Conservation (phyloP, 2,888 invertebrate species). For the Chymomyza caudatula region DNA sequence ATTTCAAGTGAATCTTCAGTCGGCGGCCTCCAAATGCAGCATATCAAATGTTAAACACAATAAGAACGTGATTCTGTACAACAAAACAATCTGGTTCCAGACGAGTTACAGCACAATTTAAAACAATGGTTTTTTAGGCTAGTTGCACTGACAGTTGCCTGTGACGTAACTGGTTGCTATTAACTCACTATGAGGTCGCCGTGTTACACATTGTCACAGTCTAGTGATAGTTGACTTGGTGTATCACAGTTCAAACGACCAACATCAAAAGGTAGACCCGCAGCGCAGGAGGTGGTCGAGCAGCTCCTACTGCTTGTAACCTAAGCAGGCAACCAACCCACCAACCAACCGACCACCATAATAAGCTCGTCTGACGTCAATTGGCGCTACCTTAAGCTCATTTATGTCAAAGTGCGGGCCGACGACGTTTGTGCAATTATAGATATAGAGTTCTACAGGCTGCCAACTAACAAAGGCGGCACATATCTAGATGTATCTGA, state of each 20-base stretch:
- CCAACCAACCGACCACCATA: neutral
- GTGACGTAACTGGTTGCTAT: slow-evolving; percentile 17
- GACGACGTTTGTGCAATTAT: neutral
- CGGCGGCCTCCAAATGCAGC: slow-evolving; percentile 38
- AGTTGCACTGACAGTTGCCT: neutral
- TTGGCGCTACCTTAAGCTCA: neutral
- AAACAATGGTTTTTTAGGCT: neutral
- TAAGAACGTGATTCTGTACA: neutral
- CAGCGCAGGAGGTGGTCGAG: neutral
- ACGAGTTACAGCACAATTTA: neutral
- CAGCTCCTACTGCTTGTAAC: neutral
- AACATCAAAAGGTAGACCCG: neutral
- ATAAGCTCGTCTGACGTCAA: neutral
- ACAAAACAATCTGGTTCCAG: neutral
- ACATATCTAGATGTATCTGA: neutral
- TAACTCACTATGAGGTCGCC: slow-evolving; percentile 35
- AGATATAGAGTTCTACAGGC: neutral
- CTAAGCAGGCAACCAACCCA: neutral
- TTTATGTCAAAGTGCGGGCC: slow-evolving; percentile 1
- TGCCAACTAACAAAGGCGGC: neutral
- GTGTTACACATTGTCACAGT: neutral
- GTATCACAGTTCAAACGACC: neutral
- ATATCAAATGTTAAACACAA: slow-evolving; percentile 31
- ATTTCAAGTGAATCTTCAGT: slow-evolving; percentile 50
- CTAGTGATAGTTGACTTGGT: neutral